Evolutionary conservation across 2,797 vertebrate species (phyloP).

Genomic region (Pangasius larnaudii): DNA sequence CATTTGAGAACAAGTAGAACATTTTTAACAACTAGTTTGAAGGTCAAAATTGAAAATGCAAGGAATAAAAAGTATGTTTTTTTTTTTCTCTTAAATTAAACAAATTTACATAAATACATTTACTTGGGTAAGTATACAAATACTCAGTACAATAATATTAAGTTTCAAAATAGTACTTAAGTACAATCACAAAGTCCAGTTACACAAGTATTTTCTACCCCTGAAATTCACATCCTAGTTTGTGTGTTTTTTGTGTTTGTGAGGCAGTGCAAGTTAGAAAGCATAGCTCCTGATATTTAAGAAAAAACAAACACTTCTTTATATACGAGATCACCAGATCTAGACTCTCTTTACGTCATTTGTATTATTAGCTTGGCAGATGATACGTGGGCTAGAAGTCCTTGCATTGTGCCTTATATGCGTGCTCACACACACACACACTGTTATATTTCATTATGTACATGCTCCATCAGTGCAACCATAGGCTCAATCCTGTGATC

Average conservation of each 20-base stretch:
- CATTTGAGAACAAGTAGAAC: background rate
- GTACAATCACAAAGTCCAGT: constrained; percentile 30
- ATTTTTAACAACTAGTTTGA: background rate
- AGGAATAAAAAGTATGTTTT: background rate
- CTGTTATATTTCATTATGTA: background rate
- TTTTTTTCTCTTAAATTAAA: background rate
- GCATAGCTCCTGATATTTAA: constrained; percentile 36
- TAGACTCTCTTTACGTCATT: constrained; percentile 44
- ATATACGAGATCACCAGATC: constrained; percentile 43
- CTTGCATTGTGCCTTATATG: constrained; percentile 4
- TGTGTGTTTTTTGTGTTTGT: constrained; percentile 5
- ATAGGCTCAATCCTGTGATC: background rate
- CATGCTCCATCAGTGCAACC: background rate
- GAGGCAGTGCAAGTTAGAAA: background rate
- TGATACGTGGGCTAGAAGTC: constrained; percentile 35
- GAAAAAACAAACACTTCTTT: background rate
- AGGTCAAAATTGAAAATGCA: background rate
- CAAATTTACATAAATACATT: background rate
- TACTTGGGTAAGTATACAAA: background rate
- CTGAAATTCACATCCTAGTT: background rate
- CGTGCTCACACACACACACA: background rate
- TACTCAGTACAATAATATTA: background rate
- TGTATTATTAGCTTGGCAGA: constrained; percentile 42
- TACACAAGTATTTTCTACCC: background rate
- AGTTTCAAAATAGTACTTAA: background rate